These are phyloP conservation scores for Ricordea florida DNA, from an alignment of 92 coral and sea anemone species.

Conservation along the genomic window DNA sequence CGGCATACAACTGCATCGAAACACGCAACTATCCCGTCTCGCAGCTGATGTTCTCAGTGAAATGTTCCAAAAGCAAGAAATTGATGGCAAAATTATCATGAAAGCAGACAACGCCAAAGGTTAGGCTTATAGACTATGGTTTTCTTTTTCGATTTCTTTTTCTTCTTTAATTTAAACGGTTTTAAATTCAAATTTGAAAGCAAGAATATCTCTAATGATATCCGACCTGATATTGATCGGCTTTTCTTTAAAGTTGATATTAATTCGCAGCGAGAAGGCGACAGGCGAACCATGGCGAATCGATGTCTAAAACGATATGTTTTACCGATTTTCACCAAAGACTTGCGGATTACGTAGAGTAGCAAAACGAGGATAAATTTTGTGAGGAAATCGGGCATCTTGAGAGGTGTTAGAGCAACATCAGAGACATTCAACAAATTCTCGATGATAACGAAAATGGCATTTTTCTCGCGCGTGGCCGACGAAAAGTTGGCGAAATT, in stretches of 20 bases:
- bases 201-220: neutral
- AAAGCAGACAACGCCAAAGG: conserved; percentile 98
- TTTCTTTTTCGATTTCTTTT: neutral
- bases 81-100: conserved; percentile 90
- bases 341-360: too few species aligned
- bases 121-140: neutral
- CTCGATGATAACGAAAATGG: too few species aligned
- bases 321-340: too few species aligned
- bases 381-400: too few species aligned
- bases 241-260: neutral
- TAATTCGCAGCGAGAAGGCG: too few species aligned
- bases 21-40: conserved; percentile 69
- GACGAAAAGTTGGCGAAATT: too few species aligned
- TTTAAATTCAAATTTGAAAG: neutral
- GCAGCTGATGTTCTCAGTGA: conserved; percentile 88
- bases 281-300: too few species aligned
- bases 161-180: neutral
- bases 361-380: too few species aligned
- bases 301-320: neutral
- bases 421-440: too few species aligned
- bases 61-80: conserved; percentile 87
- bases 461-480: too few species aligned
- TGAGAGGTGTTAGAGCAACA: too few species aligned
- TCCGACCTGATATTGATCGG: neutral
- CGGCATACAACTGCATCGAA: conserved; percentile 66